Base-by-base conservation (phyloP, 2,113 vertebrate genomes). In the Gracilinanus agilis region DNA sequence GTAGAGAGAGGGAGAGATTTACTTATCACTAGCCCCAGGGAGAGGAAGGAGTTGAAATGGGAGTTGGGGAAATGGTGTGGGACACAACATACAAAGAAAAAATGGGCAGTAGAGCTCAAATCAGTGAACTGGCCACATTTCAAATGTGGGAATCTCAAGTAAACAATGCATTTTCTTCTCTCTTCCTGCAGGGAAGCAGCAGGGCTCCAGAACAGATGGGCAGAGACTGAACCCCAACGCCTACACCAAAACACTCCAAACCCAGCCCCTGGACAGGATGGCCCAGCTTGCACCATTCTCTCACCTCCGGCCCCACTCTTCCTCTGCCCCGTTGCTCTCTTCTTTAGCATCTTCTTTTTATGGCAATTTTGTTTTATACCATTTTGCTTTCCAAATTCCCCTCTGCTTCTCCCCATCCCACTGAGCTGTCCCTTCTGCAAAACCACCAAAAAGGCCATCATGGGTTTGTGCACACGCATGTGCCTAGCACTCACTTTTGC, bases 401-500 rank as follows among this genome's bases (percentile, higher is more conserved):
- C 21, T 23, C 16, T 12, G 16, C 29, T 44, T 54, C 24, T 0
- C 9, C 53, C 54, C 24, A 24, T 1, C 49, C 89, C 75, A 44
- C 44, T 10, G 53, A 55, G 67, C 11, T 3, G 5, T 25, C 34
- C 67, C 34, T 75, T 67, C 12, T 16, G n/a, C 40, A 11, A 75
- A 21, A n/a, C 13, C 29, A n/a, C 11, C 12, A 34, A 19, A 75
- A 40, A 40, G 67, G 16, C n/a, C n/a, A n/a, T 40, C 67, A n/a
- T 6, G 0, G 11, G 67, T n/a, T 19, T 16, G 61, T n/a, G 88
- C 49, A 44, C 3, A 0, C 9, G 0, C 0, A 54, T 44, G 19
- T 34, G 83, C 61, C 89, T 0, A 1, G 25, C 16, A 98, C 99
- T 99, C 97, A 99, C 99, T 99, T 97, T 99, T 99, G 98, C 99